A percentile compares a stretch with the other conserved stretches of the same genome.
Evolutionary conservation across 2,113 vertebrate genomes (phyloP).

Genomic region (Anthoscopus minutus): DNA sequence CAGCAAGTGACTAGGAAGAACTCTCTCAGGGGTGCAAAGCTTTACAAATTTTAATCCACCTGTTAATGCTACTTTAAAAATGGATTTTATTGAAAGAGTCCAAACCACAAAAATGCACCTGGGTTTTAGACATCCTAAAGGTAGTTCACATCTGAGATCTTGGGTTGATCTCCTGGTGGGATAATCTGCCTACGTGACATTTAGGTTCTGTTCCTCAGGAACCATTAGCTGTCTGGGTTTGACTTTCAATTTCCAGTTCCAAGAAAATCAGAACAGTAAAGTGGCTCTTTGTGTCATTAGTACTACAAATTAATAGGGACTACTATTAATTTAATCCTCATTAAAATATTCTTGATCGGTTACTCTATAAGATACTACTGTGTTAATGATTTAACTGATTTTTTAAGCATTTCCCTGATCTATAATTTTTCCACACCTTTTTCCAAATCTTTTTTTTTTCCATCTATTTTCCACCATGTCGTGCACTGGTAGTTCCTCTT

Average conservation of each 20-base stretch:
- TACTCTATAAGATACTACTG: not conserved
- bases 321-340: not conserved
- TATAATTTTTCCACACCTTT: not conserved
- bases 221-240: not conserved
- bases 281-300: not conserved
- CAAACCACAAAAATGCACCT: not conserved
- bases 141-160: not conserved
- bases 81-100: not conserved
- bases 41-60: not conserved
- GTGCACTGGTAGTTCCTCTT: not conserved
- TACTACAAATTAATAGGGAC: not conserved
- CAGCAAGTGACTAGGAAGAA: not conserved
- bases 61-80: not conserved
- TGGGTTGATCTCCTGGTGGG: not conserved
- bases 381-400: not conserved
- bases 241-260: not conserved
- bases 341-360: not conserved
- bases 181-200: not conserved
- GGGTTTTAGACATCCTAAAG: not conserved
- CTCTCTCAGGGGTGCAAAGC: not conserved
- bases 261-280: not conserved
- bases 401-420: not conserved
- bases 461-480: not conserved
- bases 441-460: not conserved
- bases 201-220: not conserved